Percentiles rank a stretch among this genome's conserved stretches.
Evolutionary conservation across 2,888 invertebrate genomes (phyloP).

Genomic region (Limnephilus marmoratus): DNA sequence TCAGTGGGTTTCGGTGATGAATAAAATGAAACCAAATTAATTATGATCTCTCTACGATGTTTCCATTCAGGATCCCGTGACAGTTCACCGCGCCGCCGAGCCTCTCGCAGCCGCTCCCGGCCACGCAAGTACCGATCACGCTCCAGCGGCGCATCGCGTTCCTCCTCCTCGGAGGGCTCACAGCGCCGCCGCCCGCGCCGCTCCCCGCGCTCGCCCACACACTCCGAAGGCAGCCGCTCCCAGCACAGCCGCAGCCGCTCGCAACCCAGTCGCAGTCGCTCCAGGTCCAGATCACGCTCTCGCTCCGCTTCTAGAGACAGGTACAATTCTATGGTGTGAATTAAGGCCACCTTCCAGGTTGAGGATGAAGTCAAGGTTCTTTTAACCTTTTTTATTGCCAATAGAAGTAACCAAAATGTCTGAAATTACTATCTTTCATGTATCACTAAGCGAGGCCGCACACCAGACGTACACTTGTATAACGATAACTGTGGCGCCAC

Average conservation of each 20-base stretch:
- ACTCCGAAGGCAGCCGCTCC: conserved; percentile 80
- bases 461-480: too few relatives aligned
- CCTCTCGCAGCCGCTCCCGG: conserved; percentile 78
- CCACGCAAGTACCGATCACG: conserved; percentile 83
- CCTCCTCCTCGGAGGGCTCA: conserved; percentile 73
- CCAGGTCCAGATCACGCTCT: conserved; percentile 78
- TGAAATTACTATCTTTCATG: too few relatives aligned
- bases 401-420: too few relatives aligned
- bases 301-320: conserved; percentile 78
- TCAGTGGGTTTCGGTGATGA: too few relatives aligned
- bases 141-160: conserved; percentile 77
- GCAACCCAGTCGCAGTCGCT: conserved; percentile 74
- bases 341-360: too few relatives aligned
- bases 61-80: conserved; percentile 35
- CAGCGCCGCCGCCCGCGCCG: conserved; percentile 70
- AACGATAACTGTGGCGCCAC: too few relatives aligned
- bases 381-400: too few relatives aligned
- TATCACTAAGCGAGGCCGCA: too few relatives aligned
- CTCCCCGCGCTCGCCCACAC: conserved; percentile 73
- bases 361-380: too few relatives aligned
- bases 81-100: conserved; percentile 71
- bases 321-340: conserved; percentile 65
- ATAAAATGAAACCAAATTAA: neutral
- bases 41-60: neutral
- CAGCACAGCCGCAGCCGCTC: conserved; percentile 76